A percentile compares a stretch with the other conserved stretches of the same genome.
Conservation (phyloP, 1,140 invertebrate genomes). For the Drosophila repletoides region DNA sequence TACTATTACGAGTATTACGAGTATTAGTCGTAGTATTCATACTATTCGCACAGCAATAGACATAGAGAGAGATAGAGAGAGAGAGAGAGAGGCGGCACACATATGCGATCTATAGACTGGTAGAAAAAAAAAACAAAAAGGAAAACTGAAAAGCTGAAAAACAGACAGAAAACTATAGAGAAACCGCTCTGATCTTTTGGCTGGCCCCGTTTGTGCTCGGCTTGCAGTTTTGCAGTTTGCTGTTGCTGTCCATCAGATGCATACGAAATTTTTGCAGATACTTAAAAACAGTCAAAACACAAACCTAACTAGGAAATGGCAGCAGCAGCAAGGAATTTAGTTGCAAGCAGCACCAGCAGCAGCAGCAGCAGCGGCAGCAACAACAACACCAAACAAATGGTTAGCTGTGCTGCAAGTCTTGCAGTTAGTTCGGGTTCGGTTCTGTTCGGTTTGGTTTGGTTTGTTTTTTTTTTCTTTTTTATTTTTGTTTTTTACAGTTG, state of each 20-base stretch:
- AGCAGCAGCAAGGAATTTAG: slow-evolving; percentile 55
- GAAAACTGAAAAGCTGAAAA: slow-evolving; percentile 18
- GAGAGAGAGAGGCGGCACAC: slow-evolving; percentile 17
- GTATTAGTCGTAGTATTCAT: no score
- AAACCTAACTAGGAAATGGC: slow-evolving; percentile 72
- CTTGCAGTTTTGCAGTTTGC: slow-evolving; percentile 51
- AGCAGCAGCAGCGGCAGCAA: slow-evolving; percentile 1
- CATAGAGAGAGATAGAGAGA: slow-evolving; percentile 14
- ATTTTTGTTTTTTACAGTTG: slow-evolving; percentile 47
- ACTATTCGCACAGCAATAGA: slow-evolving; percentile 23
- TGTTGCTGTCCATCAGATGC: slow-evolving; percentile 75
- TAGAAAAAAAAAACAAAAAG: no score
- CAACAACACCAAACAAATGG: slow-evolving; percentile 49
- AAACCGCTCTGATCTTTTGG: slow-evolving; percentile 62
- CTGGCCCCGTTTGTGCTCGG: slow-evolving; percentile 55
- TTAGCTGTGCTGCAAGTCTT: slow-evolving; percentile 50
- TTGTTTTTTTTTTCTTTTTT: slow-evolving; percentile 7
- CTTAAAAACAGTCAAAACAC: slow-evolving; percentile 74
- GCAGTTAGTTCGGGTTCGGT: slow-evolving; percentile 47
- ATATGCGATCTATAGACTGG: slow-evolving; percentile 8
- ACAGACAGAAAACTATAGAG: slow-evolving; percentile 21
- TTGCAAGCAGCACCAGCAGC: slow-evolving; percentile 11
- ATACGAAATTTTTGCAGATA: slow-evolving; percentile 73
- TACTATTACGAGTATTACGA: not conserved
- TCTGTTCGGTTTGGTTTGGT: not conserved